Conservation (phyloP, 2,888 invertebrate species). For the Spilosoma lubricipeda region DNA sequence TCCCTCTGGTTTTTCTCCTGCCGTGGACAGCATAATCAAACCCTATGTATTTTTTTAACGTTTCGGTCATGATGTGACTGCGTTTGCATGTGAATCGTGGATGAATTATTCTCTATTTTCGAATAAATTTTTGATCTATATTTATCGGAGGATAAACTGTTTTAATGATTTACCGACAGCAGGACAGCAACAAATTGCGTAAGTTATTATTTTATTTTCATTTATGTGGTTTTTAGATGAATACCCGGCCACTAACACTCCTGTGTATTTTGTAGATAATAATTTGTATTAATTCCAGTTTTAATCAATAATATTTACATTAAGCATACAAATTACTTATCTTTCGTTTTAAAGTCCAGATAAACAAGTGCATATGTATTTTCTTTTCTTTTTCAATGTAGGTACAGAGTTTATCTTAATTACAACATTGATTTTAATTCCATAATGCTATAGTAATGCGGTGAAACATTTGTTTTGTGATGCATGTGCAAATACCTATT, state of each 20-base stretch:
- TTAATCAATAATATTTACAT: slow-evolving; percentile 36
- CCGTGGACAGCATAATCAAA: slow-evolving; percentile 39
- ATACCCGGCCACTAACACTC: neutral
- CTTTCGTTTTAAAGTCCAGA: neutral
- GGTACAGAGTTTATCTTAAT: neutral
- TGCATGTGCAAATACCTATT: neutral
- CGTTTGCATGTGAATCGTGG: slow-evolving; percentile 63
- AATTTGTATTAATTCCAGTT: neutral
- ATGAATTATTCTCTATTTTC: slow-evolving; percentile 74
- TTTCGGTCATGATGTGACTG: slow-evolving; percentile 69
- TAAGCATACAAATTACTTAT: neutral
- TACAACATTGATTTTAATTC: neutral
- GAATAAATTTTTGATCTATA: slow-evolving; percentile 75
- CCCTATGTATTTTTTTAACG: slow-evolving; percentile 61
- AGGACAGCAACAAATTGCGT: slow-evolving; percentile 76
- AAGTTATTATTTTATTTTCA: slow-evolving; percentile 65
- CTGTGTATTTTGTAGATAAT: neutral
- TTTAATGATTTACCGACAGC: slow-evolving; percentile 72
- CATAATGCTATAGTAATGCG: neutral
- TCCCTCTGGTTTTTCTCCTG: slow-evolving; percentile 57
- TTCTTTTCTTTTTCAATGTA: neutral
- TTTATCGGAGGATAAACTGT: slow-evolving; percentile 66
- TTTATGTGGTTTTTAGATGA: slow-evolving; percentile 30
- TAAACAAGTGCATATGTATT: neutral
- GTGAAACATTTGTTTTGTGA: neutral